Evolutionary conservation across 1,140 invertebrate genomes (phyloP).

Genomic region (Araneus ventricosus): DNA sequence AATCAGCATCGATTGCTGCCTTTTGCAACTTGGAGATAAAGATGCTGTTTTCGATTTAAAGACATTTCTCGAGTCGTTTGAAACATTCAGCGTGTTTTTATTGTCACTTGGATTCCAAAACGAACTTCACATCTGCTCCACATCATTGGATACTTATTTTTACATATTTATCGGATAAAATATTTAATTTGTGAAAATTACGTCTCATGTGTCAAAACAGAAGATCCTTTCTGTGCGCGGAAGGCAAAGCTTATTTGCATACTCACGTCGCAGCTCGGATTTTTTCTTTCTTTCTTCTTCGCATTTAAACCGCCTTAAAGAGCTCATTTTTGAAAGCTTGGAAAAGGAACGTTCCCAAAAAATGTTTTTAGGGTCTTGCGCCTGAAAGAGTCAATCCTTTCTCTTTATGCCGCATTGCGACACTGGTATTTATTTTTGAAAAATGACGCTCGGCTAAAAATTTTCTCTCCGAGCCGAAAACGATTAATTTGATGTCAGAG

Average conservation of each 20-base stretch:
- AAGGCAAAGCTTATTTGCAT: conserved; percentile 7
- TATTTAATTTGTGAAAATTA: conserved; percentile 41
- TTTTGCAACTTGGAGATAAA: conserved; percentile 5
- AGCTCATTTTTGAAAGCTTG: conserved; percentile 33
- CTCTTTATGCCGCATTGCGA: conserved; percentile 68
- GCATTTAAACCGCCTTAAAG: background rate
- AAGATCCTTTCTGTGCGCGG: background rate
- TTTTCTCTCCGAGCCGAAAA: conserved; percentile 23
- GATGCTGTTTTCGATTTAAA: conserved; percentile 30
- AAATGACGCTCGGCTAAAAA: conserved; percentile 57
- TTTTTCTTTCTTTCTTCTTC: conserved; percentile 5
- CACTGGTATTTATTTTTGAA: conserved; percentile 67
- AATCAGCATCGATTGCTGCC: conserved; percentile 9
- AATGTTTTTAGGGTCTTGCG: conserved; percentile 16
- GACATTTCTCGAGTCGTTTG: conserved; percentile 39
- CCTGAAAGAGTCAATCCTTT: conserved; percentile 37
- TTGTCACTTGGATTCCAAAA: conserved; percentile 23
- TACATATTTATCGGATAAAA: conserved; percentile 40
- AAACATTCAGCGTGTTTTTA: background rate
- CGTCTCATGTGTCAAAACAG: conserved; percentile 27
- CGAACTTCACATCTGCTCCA: conserved; percentile 40
- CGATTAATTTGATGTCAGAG: conserved; percentile 71
- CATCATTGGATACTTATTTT: conserved; percentile 41
- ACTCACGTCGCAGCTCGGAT: background rate
- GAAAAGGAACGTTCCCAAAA: conserved; percentile 12